phyloP scores from a whole-genome alignment of 2,888 invertebrate species.

The Xylota segnis region DNA sequence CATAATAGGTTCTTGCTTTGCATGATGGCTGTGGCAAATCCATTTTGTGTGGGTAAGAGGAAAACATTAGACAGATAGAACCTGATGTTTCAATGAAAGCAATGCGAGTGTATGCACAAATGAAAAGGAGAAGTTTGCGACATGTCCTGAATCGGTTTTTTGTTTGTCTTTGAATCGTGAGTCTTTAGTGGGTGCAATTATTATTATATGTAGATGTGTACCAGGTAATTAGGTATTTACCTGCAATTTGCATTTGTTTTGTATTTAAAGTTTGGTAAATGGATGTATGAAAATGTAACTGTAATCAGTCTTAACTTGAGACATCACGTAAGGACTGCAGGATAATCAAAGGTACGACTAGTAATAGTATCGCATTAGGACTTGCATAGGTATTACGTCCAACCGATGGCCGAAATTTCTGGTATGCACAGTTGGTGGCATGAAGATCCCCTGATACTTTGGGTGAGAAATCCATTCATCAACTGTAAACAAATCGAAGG shows the following conservation, averaged over 20 bases:
- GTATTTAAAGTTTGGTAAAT: no score
- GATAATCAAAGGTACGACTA: no score
- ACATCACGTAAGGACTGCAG: no score
- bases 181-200: constrained; percentile 8
- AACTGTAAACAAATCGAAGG: no score
- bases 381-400: no score
- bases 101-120: neutral
- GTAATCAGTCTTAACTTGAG: no score
- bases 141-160: constrained; percentile 28
- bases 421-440: no score
- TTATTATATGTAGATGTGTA: neutral
- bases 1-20: constrained; percentile 10
- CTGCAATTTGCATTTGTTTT: neutral
- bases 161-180: neutral
- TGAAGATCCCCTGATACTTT: no score
- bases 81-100: constrained; percentile 4
- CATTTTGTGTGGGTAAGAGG: neutral
- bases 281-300: no score
- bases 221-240: neutral
- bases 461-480: no score
- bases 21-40: neutral
- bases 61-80: neutral
- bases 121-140: neutral
- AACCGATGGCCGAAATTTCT: no score
- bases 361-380: no score